A percentile compares a stretch with the other conserved stretches of the same genome.
phyloP scores from a whole-genome alignment of 2,797 vertebrate species.

The Taenioides sp. region DNA sequence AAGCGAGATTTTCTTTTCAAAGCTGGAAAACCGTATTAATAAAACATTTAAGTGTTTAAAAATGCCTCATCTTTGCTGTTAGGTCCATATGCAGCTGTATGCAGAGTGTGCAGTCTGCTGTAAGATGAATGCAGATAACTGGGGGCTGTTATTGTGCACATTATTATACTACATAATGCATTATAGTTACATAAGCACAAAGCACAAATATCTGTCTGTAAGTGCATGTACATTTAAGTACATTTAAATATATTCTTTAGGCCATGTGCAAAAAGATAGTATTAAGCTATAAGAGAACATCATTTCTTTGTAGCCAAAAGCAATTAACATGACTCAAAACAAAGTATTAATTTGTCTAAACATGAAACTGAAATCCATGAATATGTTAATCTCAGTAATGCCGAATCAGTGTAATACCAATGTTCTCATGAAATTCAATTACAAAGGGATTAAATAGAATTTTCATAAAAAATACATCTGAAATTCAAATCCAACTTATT shows the following conservation, averaged over 20 bases:
- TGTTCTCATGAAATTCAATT: too few species aligned
- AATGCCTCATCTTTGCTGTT: background rate
- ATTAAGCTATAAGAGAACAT: background rate
- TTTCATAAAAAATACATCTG: too few species aligned
- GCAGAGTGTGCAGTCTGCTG: background rate
- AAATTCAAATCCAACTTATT: too few species aligned
- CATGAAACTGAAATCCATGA: too few species aligned
- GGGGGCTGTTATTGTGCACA: slow-evolving; percentile 7
- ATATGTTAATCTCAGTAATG: too few species aligned
- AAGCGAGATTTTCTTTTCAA: background rate
- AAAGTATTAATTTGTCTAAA: too few species aligned
- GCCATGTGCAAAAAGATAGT: background rate
- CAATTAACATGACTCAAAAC: too few species aligned
- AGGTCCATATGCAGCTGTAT: background rate
- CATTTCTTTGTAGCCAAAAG: too few species aligned
- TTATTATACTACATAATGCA: slow-evolving; percentile 2
- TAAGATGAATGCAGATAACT: slow-evolving; percentile 6
- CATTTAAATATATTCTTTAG: background rate
- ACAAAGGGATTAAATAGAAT: too few species aligned
- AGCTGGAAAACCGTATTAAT: background rate
- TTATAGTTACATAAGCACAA: background rate
- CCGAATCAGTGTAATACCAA: too few species aligned
- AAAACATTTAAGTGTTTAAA: background rate
- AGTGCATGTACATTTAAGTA: too few species aligned
- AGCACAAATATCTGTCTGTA: background rate